Evolutionary conservation across 1,140 invertebrate genomes (phyloP).

Genomic region (Popillia japonica): DNA sequence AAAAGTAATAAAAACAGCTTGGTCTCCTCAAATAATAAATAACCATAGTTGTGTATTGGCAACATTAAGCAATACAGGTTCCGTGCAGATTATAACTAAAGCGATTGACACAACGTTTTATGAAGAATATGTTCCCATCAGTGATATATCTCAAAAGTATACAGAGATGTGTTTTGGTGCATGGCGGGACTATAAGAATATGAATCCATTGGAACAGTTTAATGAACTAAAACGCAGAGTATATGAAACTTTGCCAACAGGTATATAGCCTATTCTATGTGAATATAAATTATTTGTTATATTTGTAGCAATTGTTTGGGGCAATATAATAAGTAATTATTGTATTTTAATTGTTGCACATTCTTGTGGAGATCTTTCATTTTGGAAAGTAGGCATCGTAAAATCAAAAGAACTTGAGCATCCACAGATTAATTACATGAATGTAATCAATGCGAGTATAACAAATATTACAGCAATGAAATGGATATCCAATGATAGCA

Average conservation of each 20-base stretch:
- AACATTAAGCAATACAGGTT: conserved; percentile 48
- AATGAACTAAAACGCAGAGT: conserved; percentile 49
- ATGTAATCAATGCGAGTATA: conserved; percentile 42
- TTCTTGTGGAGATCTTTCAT: conserved; percentile 48
- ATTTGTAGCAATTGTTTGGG: conserved; percentile 50
- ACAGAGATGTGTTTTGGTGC: conserved; percentile 40
- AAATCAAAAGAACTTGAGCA: conserved; percentile 24
- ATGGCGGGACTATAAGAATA: conserved; percentile 43
- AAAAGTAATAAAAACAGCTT: conserved; percentile 41
- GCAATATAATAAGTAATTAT: conserved; percentile 44
- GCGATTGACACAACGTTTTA: conserved; percentile 43
- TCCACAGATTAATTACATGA: conserved; percentile 42
- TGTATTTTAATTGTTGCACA: conserved; percentile 50
- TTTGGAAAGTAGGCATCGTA: conserved; percentile 46
- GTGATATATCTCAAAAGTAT: conserved; percentile 47
- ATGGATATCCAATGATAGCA: conserved; percentile 45
- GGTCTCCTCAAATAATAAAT: conserved; percentile 47
- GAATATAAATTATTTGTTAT: not conserved
- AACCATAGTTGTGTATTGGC: conserved; percentile 46
- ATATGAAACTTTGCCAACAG: conserved; percentile 42
- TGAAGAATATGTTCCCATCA: conserved; percentile 44
- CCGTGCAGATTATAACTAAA: conserved; percentile 48
- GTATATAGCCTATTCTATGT: conserved; percentile 36
- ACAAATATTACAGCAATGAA: conserved; percentile 44
- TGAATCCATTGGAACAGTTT: conserved; percentile 39